phyloP scores from a whole-genome alignment of 2,888 invertebrate species.

The Lithophane semibrunnea region DNA sequence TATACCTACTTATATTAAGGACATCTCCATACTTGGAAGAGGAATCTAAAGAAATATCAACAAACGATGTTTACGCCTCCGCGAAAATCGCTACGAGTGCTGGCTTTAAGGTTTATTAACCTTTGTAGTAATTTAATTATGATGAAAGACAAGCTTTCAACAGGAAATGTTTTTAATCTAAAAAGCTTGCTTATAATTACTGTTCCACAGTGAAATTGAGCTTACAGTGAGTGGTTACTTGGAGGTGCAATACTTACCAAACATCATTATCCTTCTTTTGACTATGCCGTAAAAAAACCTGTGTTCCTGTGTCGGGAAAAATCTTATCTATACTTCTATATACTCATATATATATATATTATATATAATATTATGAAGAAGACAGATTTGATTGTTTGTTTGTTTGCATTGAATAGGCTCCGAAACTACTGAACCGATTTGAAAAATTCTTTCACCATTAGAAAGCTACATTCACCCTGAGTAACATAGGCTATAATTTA shows the following conservation, averaged over 20 bases:
- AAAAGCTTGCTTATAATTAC: no score
- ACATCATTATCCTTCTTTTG: neutral
- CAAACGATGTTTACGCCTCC: neutral
- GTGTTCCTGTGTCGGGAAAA: neutral
- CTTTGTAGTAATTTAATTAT: neutral
- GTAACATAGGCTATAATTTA: no score
- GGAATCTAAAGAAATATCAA: neutral
- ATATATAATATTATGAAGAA: no score
- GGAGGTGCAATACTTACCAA: neutral
- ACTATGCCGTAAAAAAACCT: neutral
- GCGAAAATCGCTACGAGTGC: no score
- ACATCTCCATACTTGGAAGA: neutral
- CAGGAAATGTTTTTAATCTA: neutral
- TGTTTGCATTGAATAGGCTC: no score
- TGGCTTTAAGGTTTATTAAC: constrained; percentile 1
- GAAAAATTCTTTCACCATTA: no score
- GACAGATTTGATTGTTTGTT: no score
- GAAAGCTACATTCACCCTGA: no score
- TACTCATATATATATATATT: no score
- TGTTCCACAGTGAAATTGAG: neutral
- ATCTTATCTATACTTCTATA: no score
- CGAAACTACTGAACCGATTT: no score
- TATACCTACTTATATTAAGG: neutral
- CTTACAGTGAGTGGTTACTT: neutral
- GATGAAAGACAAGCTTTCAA: neutral